Base-by-base conservation (phyloP, 2,888 invertebrate genomes). In the Aphodius sticticus region DNA sequence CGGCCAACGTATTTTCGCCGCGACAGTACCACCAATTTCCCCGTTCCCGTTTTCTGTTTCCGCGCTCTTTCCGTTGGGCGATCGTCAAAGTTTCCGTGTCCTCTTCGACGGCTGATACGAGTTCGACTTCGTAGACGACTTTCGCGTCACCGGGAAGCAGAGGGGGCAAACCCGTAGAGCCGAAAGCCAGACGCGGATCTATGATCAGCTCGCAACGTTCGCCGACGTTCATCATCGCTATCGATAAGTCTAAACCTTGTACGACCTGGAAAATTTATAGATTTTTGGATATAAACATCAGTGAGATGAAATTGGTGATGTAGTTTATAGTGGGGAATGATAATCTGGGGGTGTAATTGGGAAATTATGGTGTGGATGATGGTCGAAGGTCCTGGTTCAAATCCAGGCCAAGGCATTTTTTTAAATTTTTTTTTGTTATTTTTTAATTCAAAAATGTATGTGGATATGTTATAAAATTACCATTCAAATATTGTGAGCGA, bases 21-120 rank as follows among this genome's bases (percentile, higher is more conserved):
- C 97, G 93, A 26, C 93, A 92, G 87, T 96, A 98, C 94, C 96
- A 96, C 92, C 95, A 96, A 89, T 98, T 98, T 6, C 98, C 98
- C 78, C 96, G 92, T 85, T 95, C 95, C 81, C 96, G 93, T 87
- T 96, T 96, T 80, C 91, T 91, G 84, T 94, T 93, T 96, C 97
- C 97, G 85, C 94, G 93, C 87, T 92, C 90, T 90, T 94, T 93
- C 86, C 96, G 91, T 83, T 95, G 92, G 14, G 90, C 90, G 74
- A 95, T 91, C 0, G 92, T 88, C 84, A 96, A 89, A 0, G 90
- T 90, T 81, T 95, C 95, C 78, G 94, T 90, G 78, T 94, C 94
- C 0, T 93, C 92, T 85, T 95, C 95, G 81, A 92, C 92, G 85
- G 93, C 92, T 82, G 93, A 91, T 70, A 95, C 88, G 36, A 98